phyloP scores from a whole-genome alignment of 2,113 vertebrate genomes.

The Toxostoma redivivum region DNA sequence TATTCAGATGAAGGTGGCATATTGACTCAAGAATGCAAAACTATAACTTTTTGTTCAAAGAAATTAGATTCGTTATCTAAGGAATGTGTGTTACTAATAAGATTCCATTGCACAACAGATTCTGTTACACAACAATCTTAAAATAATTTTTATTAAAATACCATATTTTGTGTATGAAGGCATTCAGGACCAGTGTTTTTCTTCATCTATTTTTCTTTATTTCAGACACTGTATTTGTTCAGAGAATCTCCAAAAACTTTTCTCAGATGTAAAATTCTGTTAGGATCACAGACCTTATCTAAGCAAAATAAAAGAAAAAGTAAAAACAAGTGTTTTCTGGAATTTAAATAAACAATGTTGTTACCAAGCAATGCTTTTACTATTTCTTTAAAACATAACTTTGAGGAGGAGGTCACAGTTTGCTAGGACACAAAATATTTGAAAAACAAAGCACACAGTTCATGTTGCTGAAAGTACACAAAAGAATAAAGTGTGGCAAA shows the following conservation, averaged over 20 bases:
- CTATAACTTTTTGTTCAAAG: neutral
- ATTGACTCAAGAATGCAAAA: neutral
- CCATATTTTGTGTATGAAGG: neutral
- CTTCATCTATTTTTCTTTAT: neutral
- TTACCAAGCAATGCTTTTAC: conserved; percentile 8
- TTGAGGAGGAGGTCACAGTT: neutral
- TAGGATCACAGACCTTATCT: neutral
- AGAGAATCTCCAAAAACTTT: neutral
- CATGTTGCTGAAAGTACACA: neutral
- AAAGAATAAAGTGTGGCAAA: neutral
- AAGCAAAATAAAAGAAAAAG: neutral
- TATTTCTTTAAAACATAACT: neutral
- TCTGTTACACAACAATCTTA: neutral
- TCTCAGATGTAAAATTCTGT: neutral
- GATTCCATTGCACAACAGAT: neutral
- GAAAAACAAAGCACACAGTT: conserved; percentile 15
- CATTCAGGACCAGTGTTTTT: neutral
- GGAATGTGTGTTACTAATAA: neutral
- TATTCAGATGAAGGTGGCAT: neutral
- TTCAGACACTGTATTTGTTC: neutral
- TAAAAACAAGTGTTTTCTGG: neutral
- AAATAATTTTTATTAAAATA: neutral
- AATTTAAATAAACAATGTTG: neutral
- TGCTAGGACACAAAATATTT: conserved; percentile 27
- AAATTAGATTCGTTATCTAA: neutral